Evolutionary conservation across 2,113 vertebrate genomes (phyloP).

Genomic region (Callopanchax toddi): DNA sequence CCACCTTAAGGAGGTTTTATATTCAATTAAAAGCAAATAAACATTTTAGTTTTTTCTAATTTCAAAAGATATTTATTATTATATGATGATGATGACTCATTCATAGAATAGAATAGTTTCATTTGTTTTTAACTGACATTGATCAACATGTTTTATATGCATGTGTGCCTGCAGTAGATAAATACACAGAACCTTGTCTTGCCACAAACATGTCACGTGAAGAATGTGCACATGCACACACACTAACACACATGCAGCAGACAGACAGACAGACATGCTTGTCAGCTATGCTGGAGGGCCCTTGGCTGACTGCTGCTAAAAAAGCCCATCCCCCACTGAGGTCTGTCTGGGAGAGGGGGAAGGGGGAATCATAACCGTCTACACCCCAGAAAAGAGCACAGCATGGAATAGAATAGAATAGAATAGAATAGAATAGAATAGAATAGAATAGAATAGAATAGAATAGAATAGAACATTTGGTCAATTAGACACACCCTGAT

Average conservation of each 20-base stretch:
- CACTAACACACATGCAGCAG: constrained; percentile 6
- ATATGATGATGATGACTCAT: too few species aligned
- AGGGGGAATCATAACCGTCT: constrained; percentile 73
- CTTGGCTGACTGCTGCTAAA: constrained; percentile 72
- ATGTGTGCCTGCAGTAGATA: constrained; percentile 16
- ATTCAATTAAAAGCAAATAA: not conserved
- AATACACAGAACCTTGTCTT: constrained; percentile 17
- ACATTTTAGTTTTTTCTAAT: too few species aligned
- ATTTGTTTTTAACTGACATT: too few species aligned
- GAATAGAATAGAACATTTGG: not conserved
- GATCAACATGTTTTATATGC: not conserved
- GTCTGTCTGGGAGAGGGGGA: constrained; percentile 77
- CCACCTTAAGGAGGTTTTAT: not conserved
- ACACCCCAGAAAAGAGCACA: constrained; percentile 54
- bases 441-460: constrained; percentile 15
- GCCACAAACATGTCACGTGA: constrained; percentile 47
- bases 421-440: constrained; percentile 7
- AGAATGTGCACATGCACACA: not conserved
- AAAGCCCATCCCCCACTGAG: constrained; percentile 71
- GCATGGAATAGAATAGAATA: constrained; percentile 35
- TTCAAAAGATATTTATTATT: too few species aligned
- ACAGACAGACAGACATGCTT: constrained; percentile 69
- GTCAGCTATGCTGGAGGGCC: constrained; percentile 75
- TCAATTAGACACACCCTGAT: not conserved
- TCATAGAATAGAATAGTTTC: not conserved